Conservation (phyloP, 2,113 vertebrate species). For the Cygnus atratus region DNA sequence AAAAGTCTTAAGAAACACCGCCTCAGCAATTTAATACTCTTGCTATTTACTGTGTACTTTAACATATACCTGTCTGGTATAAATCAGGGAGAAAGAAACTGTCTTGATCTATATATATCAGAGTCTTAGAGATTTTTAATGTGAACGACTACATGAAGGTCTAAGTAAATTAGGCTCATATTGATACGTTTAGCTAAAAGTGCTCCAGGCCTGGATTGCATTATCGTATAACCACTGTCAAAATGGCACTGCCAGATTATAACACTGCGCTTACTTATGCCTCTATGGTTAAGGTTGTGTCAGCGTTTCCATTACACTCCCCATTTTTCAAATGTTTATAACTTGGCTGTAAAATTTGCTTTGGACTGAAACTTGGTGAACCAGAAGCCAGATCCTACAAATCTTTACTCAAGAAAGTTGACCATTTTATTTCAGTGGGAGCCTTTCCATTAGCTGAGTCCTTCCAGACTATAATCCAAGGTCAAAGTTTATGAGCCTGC, state of each 20-base stretch:
- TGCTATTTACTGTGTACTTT: background rate
- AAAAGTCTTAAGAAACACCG: slow-evolving; percentile 27
- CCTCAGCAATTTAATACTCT: background rate
- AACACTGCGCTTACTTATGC: background rate
- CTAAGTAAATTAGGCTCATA: slow-evolving; percentile 35
- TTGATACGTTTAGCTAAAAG: background rate
- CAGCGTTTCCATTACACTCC: slow-evolving; percentile 34
- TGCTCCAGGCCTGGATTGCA: background rate
- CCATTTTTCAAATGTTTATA: slow-evolving; percentile 35
- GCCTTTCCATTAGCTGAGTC: background rate
- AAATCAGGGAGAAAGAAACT: background rate
- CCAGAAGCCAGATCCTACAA: background rate
- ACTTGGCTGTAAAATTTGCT: slow-evolving; percentile 15
- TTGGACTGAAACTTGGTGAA: slow-evolving; percentile 9
- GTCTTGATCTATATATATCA: slow-evolving; percentile 4
- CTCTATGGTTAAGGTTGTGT: background rate
- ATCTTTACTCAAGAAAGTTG: background rate
- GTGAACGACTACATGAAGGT: background rate
- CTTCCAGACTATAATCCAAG: background rate
- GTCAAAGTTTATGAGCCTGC: background rate
- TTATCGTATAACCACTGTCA: slow-evolving; percentile 8
- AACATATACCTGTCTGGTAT: background rate
- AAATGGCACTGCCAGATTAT: background rate
- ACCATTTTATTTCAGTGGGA: background rate
- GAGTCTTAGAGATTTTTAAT: slow-evolving; percentile 14